Base-by-base conservation (phyloP, 2,888 invertebrate genomes). In the Leucozona laternaria region DNA sequence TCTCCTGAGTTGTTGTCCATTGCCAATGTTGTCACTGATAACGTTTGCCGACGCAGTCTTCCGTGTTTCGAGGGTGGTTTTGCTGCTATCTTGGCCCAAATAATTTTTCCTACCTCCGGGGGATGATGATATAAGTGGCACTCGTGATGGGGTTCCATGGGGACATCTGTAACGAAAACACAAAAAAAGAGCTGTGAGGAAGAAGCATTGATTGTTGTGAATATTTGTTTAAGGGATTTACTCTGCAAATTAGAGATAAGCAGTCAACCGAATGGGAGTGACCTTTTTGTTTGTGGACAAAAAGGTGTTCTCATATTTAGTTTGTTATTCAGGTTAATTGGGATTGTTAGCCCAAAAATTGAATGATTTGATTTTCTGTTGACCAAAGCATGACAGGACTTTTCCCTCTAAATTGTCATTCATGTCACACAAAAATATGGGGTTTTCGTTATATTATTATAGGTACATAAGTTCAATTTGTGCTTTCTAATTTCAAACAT, bases 131-230 rank as follows among this genome's bases (percentile, higher is more conserved):
- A 96, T 95, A 90, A 96, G 94, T 89, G 96, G 96, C 90, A 96
- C 95, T 91, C 96, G 93, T 79, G 96, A 96, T 60, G 96, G 96
- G 2, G 96, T 96, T 88, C 96, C 96, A 90, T 96, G 96, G 2
- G 94, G 90, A 88, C 92, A 92, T 79, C 91, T 92, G 84, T 90
- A 91, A 89, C 34, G 58, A 68, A 79, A 86, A 58, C 68, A 64
- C 58, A 78, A 62, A 78, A 60, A 73, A 55, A 8, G n/a, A 28
- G 15, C 8, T 64, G 57, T 83, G 37, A 34, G 28, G 28, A 11
- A 45, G 31, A 11, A 43, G 40, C 20, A 37, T 31, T 43, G 17
- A 37, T 31, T 43, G 17, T 48, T 66, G 31, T 76, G 37, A 62
- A 64, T 84, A 79, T 84, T 76, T 80, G 53, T 76, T 76, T 68